Evolutionary conservation across 1,140 invertebrate genomes (phyloP), one percentile per base, ranked within the genome.

Genomic region (Artemia franciscana): DNA sequence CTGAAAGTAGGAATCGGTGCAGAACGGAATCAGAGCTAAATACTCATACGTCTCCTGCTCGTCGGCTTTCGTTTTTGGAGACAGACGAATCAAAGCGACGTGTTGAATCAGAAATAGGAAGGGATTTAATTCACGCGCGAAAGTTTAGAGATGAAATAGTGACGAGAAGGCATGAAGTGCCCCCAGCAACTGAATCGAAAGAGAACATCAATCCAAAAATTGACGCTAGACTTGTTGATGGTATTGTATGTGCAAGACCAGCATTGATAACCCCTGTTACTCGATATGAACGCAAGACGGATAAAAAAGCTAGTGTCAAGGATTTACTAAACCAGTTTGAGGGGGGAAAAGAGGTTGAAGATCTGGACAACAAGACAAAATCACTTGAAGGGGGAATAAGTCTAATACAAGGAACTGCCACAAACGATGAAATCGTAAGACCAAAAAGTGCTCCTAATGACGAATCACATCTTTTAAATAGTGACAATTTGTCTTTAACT

Each of bases 71-170:
- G 24, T 57, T 57, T 2, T 21, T 18, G 24, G 67, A 68, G 18
- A 56, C 67, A 12, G 67, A 66, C 9, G 66, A 67, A 58, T 66
- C 67, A 0, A 69, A 74, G 12, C 67, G 75, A 2, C 77, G 72
- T 62, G 76, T 78, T 64, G 78, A 79, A 60, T 77, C 76, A 1
- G 78, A 79, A 67, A 78, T 78, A 18, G 76, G 76, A 1, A 64
- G 76, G n/a, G 76, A 78, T 61, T 75, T 77, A 25, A 70, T 78
- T 0, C 67, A 74, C 5, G 78, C 78, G 57, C 65, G 74, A 3
- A 75, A 75, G 63, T 75, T 78, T 70, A 72, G 71, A 9, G 71
- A 75, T 25, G 78, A 79, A 64, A 63, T 78, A 51, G 76, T 78
- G 21, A 70, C 66, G 51, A 65, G 69, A 18, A 62, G 67, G 27